Conservation (phyloP, 2,113 vertebrate species). For the Paracanthobrama guichenoti region DNA sequence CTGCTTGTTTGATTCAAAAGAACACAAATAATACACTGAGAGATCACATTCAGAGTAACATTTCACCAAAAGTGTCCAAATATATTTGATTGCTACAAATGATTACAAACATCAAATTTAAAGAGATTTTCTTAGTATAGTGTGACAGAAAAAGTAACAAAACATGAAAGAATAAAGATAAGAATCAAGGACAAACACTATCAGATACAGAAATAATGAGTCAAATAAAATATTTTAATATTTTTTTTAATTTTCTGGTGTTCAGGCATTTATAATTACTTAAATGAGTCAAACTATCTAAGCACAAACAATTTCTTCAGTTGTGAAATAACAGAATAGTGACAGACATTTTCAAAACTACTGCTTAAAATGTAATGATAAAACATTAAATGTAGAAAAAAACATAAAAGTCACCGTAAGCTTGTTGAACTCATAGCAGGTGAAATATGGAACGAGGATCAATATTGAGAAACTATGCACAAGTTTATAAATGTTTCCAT, state of each 20-base stretch:
- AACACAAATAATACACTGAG: neutral
- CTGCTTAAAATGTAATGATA: neutral
- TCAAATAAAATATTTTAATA: too few species aligned
- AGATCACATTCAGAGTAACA: neutral
- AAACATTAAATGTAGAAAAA: neutral
- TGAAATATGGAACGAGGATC: neutral
- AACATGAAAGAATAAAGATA: neutral
- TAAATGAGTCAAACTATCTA: neutral
- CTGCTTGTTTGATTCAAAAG: slow-evolving; percentile 6
- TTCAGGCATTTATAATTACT: neutral
- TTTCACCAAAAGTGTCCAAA: neutral
- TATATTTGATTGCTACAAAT: neutral
- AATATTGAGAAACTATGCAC: neutral
- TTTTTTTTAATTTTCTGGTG: too few species aligned
- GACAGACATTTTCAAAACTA: neutral
- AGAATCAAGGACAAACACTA: neutral
- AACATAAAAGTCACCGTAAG: neutral
- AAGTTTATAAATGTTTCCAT: neutral
- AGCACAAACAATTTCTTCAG: neutral
- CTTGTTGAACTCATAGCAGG: neutral
- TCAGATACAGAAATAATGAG: neutral
- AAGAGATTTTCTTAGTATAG: neutral
- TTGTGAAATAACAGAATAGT: neutral
- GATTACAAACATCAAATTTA: neutral
- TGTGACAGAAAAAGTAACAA: neutral